A percentile compares a stretch with the other conserved stretches of the same genome.
Evolutionary conservation across 2,888 invertebrate genomes (phyloP).

Genomic region (Eupithecia tripunctaria): DNA sequence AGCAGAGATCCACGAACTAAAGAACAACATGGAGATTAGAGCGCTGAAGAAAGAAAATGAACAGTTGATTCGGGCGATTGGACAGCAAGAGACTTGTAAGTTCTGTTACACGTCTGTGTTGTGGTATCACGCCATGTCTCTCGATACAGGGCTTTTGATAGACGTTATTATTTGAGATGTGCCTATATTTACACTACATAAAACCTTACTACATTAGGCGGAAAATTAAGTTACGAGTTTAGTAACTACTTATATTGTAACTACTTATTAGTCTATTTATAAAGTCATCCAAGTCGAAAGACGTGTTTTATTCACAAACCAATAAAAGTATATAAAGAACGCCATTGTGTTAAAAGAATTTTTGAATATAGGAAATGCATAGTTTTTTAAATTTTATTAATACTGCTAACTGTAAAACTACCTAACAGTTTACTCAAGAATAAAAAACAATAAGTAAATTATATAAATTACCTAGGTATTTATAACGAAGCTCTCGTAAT

Average conservation of each 20-base stretch:
- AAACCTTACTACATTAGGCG: background rate
- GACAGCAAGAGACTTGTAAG: conserved; percentile 68
- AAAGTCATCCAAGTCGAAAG: background rate
- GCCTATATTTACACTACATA: background rate
- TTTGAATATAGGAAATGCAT: background rate
- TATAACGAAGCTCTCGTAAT: background rate
- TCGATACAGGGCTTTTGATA: conserved; percentile 29
- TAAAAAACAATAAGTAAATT: background rate
- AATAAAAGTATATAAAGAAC: background rate
- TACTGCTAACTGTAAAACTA: too few relatives aligned
- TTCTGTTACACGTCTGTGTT: conserved; percentile 42
- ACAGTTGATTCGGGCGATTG: conserved; percentile 60
- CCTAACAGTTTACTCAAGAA: background rate
- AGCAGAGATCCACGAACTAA: conserved; percentile 42
- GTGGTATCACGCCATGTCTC: conserved; percentile 26
- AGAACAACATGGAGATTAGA: conserved; percentile 49
- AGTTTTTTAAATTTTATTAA: too few relatives aligned
- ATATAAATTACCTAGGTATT: background rate
- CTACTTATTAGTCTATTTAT: background rate
- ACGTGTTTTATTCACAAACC: conserved; percentile 3
- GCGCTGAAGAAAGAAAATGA: conserved; percentile 65
- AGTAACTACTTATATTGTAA: background rate
- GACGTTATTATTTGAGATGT: conserved; percentile 28
- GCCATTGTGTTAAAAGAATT: background rate
- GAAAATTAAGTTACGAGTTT: background rate